A percentile compares a stretch with the other conserved stretches of the same genome.
These are phyloP conservation scores for Ciconia maguari DNA, from an alignment of 2,113 vertebrate genomes.

Conservation along the genomic window DNA sequence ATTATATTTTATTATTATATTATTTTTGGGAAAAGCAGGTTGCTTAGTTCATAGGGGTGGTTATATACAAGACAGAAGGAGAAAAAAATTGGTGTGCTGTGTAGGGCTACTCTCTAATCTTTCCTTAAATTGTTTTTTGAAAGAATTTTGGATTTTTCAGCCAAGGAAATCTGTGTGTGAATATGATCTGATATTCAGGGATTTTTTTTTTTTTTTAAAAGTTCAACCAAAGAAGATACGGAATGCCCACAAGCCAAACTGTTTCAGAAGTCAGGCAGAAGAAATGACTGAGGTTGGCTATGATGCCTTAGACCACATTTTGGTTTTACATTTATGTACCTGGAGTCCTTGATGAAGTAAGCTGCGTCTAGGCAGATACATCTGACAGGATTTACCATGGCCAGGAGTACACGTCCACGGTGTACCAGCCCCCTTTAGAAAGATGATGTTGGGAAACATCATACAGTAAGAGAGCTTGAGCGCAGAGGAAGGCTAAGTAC, in stretches of 20 bases:
- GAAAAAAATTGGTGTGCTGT: neutral
- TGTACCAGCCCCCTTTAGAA: neutral
- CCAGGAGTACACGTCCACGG: neutral
- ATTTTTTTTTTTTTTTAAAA: neutral
- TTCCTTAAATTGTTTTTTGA: neutral
- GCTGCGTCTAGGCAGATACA: neutral
- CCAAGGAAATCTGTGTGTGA: neutral
- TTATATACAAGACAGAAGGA: neutral
- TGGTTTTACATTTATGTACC: neutral
- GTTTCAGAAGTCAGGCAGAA: neutral
- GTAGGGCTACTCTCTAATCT: neutral
- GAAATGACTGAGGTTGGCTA: neutral
- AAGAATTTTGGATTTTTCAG: neutral
- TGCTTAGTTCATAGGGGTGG: neutral
- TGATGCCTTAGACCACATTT: neutral
- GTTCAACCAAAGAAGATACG: neutral
- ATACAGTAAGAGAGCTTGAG: neutral
- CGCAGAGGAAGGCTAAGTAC: neutral
- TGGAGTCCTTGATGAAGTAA: neutral
- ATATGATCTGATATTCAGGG: neutral
- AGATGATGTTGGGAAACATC: neutral
- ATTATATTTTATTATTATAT: too few species aligned
- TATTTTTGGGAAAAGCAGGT: neutral
- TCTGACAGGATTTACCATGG: neutral
- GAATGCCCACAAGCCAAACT: neutral